Percentiles rank a stretch among this genome's conserved stretches.
Conservation (phyloP, 2,797 vertebrate species). For the Oreonectes daqikongensis region DNA sequence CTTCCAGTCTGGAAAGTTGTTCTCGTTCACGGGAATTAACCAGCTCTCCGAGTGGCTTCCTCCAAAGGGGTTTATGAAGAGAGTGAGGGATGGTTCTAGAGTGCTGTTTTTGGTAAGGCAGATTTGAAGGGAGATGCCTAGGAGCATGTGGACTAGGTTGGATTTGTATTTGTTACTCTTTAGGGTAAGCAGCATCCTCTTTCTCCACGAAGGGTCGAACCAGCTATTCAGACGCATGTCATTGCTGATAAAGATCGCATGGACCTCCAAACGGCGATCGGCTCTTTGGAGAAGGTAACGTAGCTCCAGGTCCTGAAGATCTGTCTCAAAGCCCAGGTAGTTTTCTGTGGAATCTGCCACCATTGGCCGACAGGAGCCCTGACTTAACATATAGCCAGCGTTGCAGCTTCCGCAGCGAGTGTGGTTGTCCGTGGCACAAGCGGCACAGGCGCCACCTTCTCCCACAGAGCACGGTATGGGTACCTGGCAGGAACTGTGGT, state of each 20-base stretch:
- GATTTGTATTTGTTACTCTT: slow-evolving; percentile 99
- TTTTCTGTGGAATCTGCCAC: slow-evolving; percentile 95
- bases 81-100: slow-evolving; percentile 90
- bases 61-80: slow-evolving; percentile 95
- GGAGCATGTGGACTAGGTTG: slow-evolving; percentile 94
- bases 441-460: slow-evolving; percentile 81
- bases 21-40: slow-evolving; percentile 92
- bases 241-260: slow-evolving; percentile 97
- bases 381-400: slow-evolving; percentile 84
- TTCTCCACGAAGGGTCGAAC: slow-evolving; percentile 97
- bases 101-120: slow-evolving; percentile 98
- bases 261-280: slow-evolving; percentile 90
- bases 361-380: slow-evolving; percentile 89
- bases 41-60: slow-evolving; percentile 98
- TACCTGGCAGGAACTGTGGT: slow-evolving; percentile 85
- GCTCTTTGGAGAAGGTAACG: slow-evolving; percentile 90
- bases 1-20: slow-evolving; percentile 92
- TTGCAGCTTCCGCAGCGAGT: slow-evolving; percentile 94
- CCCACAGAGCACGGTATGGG: slow-evolving; percentile 85
- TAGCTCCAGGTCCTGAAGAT: slow-evolving; percentile 94
- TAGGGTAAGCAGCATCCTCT: slow-evolving; percentile 93
- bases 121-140: slow-evolving; percentile 93
- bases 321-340: slow-evolving; percentile 94
- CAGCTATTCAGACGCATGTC: slow-evolving; percentile 98
- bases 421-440: slow-evolving; percentile 89